Base-by-base conservation (phyloP, 2,113 vertebrate species). In the Antigone vipio region DNA sequence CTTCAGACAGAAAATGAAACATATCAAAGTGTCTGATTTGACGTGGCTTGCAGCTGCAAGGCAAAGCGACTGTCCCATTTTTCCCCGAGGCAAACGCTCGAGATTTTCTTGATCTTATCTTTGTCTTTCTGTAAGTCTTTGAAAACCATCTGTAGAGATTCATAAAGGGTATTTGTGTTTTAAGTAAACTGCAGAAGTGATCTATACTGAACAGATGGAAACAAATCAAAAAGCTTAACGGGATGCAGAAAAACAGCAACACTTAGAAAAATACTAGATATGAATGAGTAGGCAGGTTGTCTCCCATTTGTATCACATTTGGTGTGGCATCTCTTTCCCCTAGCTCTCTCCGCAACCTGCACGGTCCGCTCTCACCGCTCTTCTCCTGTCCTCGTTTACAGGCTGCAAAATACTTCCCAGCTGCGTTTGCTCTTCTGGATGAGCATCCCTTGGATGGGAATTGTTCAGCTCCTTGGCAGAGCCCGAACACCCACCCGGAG, bases 81-180 rank as follows among this genome's bases (percentile, higher is more conserved):
- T 64, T 79, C 91, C 93, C 93, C 2, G 82, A 95, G 95, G 97
- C 95, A 9, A 97, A 95, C 96, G 94, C 92, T 93, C 96, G 89
- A 96, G 89, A 96, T 96, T 96, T 96, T 96, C 97, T 96, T 97
- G 96, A 96, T 97, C 97, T 97, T 96, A 97, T 97, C 97, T 95
- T 92, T 94, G 92, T 96, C 94, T 97, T 96, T 96, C 96, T 96
- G 88, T 93, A 95, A 96, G 94, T 95, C 97, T 97, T 97, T 97
- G 96, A 96, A 97, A 97, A 94, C 95, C 97, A 97, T 97, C 94
- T 97, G 96, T 95, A 95, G 94, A 92, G 95, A 97, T 96, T 97
- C 94, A 96, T 96, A 95, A 97, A 97, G 95, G 95, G 95, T 97
- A 95, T 97, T 97, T 97, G 95, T 97, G 95, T 97, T 97, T 97